These are phyloP conservation scores for Pristionchus entomophagus DNA, from an alignment of 2,888 invertebrate species.

Conservation along the genomic window DNA sequence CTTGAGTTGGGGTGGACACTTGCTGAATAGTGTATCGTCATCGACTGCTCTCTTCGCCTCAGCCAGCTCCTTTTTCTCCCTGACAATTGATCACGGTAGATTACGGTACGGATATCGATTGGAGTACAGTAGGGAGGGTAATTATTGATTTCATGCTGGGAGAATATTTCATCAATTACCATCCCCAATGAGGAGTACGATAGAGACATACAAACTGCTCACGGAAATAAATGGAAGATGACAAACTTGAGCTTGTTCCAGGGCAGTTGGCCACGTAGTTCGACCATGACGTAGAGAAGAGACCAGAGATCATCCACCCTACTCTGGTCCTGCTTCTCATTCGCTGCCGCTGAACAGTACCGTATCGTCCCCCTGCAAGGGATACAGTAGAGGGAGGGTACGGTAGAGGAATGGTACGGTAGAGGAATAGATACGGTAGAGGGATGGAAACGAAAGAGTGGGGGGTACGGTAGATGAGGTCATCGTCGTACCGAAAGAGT, in stretches of 20 bases:
- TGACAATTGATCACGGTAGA: not conserved
- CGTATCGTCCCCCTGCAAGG: slow-evolving; percentile 60
- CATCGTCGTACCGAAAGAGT: not conserved
- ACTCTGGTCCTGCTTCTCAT: slow-evolving; percentile 66
- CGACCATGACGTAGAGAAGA: slow-evolving; percentile 67
- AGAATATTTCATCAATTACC: not conserved
- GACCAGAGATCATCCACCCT: slow-evolving; percentile 70
- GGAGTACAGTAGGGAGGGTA: not conserved
- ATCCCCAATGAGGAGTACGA: not conserved
- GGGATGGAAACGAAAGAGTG: not conserved
- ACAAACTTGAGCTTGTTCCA: slow-evolving; percentile 58
- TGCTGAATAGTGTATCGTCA: not conserved
- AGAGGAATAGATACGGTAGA: slow-evolving; percentile 50
- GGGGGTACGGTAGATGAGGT: not conserved
- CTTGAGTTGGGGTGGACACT: not conserved
- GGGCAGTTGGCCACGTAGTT: slow-evolving; percentile 65
- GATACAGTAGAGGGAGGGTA: not conserved
- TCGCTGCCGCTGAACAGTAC: slow-evolving; percentile 64
- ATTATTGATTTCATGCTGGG: not conserved
- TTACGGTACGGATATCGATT: not conserved
- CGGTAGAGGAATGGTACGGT: not conserved
- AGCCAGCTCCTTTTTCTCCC: slow-evolving; percentile 23
- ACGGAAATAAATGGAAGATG: too few species aligned
- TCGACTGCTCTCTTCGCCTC: not conserved
- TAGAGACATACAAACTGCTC: too few species aligned